Conservation (phyloP, 2,113 vertebrate genomes). For the Meriones unguiculatus region DNA sequence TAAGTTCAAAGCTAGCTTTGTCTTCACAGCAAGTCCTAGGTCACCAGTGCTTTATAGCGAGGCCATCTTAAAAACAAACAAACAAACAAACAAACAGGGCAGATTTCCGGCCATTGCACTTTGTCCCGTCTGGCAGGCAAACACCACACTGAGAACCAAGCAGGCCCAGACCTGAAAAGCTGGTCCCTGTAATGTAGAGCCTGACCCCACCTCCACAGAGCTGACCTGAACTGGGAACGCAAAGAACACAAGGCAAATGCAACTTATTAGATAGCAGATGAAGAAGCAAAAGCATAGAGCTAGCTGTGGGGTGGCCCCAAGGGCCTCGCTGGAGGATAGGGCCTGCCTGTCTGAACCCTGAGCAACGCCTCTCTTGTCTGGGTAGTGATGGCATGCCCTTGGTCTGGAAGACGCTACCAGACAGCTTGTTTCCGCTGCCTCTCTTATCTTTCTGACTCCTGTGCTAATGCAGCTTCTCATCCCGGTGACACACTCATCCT, state of each 20-base stretch:
- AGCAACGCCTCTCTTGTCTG: background rate
- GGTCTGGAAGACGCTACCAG: background rate
- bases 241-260: background rate
- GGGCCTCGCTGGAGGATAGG: background rate
- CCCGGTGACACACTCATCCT: background rate
- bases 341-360: background rate
- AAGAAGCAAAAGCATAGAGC: background rate
- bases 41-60: background rate
- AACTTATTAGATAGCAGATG: background rate
- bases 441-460: background rate
- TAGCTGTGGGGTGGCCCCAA: background rate
- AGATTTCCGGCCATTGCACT: background rate
- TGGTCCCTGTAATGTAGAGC: background rate
- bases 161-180: background rate
- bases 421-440: background rate
- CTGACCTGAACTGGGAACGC: background rate
- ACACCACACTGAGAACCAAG: background rate
- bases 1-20: background rate
- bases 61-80: background rate
- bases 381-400: background rate
- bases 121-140: background rate
- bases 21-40: background rate
- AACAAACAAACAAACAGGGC: slow-evolving; percentile 6
- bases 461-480: background rate
- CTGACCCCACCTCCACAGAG: background rate